Percentiles rank a stretch among this genome's conserved stretches.
Evolutionary conservation across 2,797 vertebrate species (phyloP).

Genomic region (Gallinago nigripennis): DNA sequence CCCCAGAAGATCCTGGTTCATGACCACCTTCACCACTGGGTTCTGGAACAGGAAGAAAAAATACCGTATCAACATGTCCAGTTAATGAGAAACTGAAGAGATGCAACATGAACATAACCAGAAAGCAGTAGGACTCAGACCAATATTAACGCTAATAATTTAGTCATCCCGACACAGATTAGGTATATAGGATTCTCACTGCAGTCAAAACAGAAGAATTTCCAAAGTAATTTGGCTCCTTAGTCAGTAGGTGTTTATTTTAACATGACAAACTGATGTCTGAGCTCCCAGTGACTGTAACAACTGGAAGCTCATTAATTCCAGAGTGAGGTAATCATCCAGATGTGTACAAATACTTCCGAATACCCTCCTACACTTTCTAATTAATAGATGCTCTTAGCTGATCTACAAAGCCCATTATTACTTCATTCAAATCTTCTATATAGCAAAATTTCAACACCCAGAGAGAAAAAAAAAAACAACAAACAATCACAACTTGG

Average conservation of each 20-base stretch:
- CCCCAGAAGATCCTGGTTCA: neutral
- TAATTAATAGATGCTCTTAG: neutral
- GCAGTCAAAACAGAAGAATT: neutral
- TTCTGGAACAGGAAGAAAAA: conserved; percentile 2
- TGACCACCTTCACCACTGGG: conserved; percentile 17
- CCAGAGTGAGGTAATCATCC: neutral
- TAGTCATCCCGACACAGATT: neutral
- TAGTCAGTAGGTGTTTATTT: neutral
- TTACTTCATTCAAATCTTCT: neutral
- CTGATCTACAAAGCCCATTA: neutral
- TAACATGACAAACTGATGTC: neutral
- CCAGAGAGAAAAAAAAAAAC: neutral
- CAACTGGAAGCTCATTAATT: neutral
- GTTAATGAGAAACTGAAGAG: neutral
- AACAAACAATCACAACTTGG: neutral
- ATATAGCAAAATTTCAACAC: neutral
- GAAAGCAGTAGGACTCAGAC: neutral
- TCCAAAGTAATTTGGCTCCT: neutral
- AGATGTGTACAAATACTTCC: neutral
- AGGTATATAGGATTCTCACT: neutral
- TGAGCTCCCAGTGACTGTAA: neutral
- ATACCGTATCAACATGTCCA: fast-evolving
- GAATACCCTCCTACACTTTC: neutral
- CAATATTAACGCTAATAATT: neutral
- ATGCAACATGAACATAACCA: neutral